These are phyloP conservation scores for Poecilia picta DNA, from an alignment of 2,797 vertebrate genomes.

Conservation along the genomic window DNA sequence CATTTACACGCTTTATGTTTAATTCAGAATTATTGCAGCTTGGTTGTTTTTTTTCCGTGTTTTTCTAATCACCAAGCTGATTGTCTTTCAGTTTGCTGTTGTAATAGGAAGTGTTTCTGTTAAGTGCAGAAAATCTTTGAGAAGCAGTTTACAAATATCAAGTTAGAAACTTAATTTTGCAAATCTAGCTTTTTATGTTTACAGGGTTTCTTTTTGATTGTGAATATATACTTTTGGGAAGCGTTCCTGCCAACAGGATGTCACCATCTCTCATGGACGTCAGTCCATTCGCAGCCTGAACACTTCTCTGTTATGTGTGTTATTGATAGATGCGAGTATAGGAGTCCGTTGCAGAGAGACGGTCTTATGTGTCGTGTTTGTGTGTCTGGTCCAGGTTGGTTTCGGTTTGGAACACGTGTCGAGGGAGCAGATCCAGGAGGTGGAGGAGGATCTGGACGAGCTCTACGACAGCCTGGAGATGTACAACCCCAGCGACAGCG, in stretches of 20 bases:
- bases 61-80: background rate
- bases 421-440: constrained; percentile 93
- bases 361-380: background rate
- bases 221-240: background rate
- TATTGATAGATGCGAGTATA: background rate
- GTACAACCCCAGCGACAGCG: constrained; percentile 97
- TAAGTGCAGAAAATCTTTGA: background rate
- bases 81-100: background rate
- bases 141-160: background rate
- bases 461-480: constrained; percentile 97
- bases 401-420: constrained; percentile 90
- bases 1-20: background rate
- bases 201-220: background rate
- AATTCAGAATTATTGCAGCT: background rate
- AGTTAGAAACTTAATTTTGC: no score
- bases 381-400: constrained; percentile 79
- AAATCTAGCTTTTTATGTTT: no score
- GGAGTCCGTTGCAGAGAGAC: no score
- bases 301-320: background rate
- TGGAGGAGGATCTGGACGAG: constrained; percentile 95
- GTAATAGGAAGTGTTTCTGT: background rate
- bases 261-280: background rate
- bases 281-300: background rate
- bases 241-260: background rate
- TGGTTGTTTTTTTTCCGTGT: background rate